Base-by-base conservation (phyloP, 2,888 invertebrate species). In the Notodonta dromedarius region DNA sequence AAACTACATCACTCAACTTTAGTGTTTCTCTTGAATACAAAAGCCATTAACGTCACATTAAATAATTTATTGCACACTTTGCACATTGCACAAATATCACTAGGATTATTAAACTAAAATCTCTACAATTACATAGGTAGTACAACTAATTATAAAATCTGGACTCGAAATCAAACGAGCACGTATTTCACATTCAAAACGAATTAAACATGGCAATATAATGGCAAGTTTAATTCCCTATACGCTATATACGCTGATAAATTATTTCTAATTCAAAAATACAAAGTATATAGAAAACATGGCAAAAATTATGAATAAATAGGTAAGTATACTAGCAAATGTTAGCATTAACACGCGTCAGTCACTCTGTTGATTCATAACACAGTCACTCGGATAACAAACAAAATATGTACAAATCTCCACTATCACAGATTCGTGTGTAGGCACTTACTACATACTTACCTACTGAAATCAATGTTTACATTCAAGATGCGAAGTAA, bases 161-260 rank as follows among this genome's bases (percentile, higher is more conserved):
- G 59, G 62, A 65, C 61, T 60, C 61, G 40, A 56, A 58, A 57
- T 44, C 24, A 52, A 16, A 66, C 60, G 63, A 64, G 61, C 57
- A 62, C 66, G 71, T 65, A 35, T 35, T 35, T 7, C 7, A 35
- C 35, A 35, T 6, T 35, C 71, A 63, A 75, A 76, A 66, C 74
- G 89, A 90, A 90, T 90, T 88, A 91, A 91, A 90, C 91, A 91
- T 91, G 88, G 89, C 89, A 80, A 80, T 68, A 66, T 35, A 87
- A 92, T 92, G 93, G 93, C 90, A 87, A 86, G 91, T 91, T 91
- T 90, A 91, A 91, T 90, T 89, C 88, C 71, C 68, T 74, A 82
- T 78, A 69, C 70, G 24, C 24, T 24, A 24, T 8, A 12, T 66
- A 58, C 56, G 56, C 24, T 55, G 56, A 60, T 44, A 58, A 56